These are phyloP conservation scores for Hemicentrotus pulcherrimus DNA, from an alignment of 35 echinoderm and acorn worm species.

Conservation along the genomic window DNA sequence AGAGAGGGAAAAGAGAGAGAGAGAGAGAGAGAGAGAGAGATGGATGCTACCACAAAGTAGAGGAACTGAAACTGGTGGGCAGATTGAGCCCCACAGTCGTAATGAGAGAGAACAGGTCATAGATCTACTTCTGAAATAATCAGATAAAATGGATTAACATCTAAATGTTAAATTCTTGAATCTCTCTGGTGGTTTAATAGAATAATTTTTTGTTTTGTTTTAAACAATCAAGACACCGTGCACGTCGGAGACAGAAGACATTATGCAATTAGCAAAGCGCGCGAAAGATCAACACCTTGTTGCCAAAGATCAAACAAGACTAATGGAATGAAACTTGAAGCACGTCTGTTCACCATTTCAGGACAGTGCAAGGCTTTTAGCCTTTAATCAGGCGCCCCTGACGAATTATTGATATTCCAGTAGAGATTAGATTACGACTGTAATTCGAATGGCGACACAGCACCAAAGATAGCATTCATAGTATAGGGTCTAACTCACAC, in stretches of 20 bases:
- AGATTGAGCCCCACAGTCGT: not conserved
- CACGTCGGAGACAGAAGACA: not conserved
- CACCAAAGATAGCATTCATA: not conserved
- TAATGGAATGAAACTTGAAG: slow-evolving; percentile 7
- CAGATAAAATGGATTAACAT: not conserved
- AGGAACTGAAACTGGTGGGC: no score
- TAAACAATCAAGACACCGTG: not conserved
- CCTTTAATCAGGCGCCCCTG: not conserved
- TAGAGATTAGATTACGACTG: not conserved
- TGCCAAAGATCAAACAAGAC: slow-evolving; percentile 7
- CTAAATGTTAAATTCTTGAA: not conserved
- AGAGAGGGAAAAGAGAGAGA: not conserved
- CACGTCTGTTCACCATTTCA: not conserved
- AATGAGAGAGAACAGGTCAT: not conserved
- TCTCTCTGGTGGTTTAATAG: not conserved
- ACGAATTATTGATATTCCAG: slow-evolving; percentile 2
- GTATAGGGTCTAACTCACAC: not conserved
- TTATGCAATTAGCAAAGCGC: slow-evolving; percentile 17
- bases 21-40: not conserved
- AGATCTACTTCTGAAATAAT: not conserved
- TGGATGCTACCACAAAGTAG: not conserved
- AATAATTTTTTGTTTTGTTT: not conserved
- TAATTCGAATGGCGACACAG: slow-evolving; percentile 3
- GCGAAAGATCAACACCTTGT: slow-evolving; percentile 10
- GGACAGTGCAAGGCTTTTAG: not conserved